Conservation (phyloP, 2,797 vertebrate species). For the Nyctalus aviator region DNA sequence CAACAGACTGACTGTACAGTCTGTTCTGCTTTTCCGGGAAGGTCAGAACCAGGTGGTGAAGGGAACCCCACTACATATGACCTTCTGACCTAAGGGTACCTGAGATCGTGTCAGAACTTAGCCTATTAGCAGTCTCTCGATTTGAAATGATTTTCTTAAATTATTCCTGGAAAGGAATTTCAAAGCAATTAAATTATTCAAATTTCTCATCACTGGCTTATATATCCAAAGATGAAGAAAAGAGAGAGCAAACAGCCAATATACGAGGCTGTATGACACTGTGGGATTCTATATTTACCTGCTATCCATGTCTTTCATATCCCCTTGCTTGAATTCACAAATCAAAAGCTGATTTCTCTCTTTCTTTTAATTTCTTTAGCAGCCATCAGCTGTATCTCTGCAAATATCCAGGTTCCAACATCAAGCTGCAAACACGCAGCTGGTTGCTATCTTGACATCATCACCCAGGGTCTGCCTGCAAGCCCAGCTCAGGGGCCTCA, state of each 20-base stretch:
- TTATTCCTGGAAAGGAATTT: not conserved
- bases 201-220: not conserved
- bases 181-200: constrained; percentile 20
- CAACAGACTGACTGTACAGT: not conserved
- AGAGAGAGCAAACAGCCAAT: constrained; percentile 16
- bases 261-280: constrained; percentile 48
- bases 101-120: not conserved
- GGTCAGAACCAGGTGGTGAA: not conserved
- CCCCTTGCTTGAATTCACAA: constrained; percentile 82
- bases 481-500: not conserved
- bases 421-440: constrained; percentile 78
- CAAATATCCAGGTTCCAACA: constrained; percentile 75
- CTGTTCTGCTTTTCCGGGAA: not conserved
- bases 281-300: constrained; percentile 72
- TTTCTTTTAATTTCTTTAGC: constrained; percentile 69
- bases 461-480: constrained; percentile 42
- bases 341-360: constrained; percentile 79
- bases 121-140: not conserved
- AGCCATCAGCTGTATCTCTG: constrained; percentile 79
- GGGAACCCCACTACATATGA: not conserved
- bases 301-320: constrained; percentile 77
- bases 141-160: not conserved
- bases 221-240: constrained; percentile 23
- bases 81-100: not conserved
- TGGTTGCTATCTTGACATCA: constrained; percentile 67